A percentile compares a stretch with the other conserved stretches of the same genome.
Evolutionary conservation across 2,113 vertebrate genomes (phyloP).

Genomic region (Rhodinocichla rosea): DNA sequence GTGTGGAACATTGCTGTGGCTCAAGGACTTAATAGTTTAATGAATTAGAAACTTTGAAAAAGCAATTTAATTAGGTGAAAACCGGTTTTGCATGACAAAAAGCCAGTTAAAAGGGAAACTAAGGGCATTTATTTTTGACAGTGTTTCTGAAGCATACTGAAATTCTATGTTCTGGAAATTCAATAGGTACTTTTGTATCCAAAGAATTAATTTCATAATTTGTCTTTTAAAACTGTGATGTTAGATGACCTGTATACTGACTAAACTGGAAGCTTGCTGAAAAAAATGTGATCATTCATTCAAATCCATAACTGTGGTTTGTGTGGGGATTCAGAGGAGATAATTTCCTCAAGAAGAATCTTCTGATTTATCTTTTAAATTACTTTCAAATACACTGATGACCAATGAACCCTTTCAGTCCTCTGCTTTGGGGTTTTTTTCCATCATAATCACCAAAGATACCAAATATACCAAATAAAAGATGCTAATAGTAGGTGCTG

Average conservation of each 20-base stretch:
- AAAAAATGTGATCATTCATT: background rate
- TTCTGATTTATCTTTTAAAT: background rate
- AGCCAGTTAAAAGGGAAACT: constrained; percentile 33
- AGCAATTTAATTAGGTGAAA: constrained; percentile 62
- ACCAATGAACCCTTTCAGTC: background rate
- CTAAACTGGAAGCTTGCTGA: background rate
- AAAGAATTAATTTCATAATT: background rate
- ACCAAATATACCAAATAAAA: background rate
- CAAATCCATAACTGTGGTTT: background rate
- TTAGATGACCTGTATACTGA: background rate
- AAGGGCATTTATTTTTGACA: background rate
- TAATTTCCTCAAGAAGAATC: background rate
- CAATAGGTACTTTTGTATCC: background rate
- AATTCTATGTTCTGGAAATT: background rate
- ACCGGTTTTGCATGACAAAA: constrained; percentile 52
- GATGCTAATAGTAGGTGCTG: background rate
- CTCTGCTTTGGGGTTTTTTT: background rate
- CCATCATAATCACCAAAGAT: background rate
- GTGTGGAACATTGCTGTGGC: background rate
- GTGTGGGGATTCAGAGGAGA: background rate
- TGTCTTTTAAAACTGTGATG: background rate
- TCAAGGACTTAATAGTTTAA: constrained; percentile 66
- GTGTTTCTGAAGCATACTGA: background rate
- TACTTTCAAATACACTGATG: background rate
- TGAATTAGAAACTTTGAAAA: constrained; percentile 64